Evolutionary conservation across 1,140 invertebrate genomes (phyloP).

Genomic region (Platyscapa corneri): DNA sequence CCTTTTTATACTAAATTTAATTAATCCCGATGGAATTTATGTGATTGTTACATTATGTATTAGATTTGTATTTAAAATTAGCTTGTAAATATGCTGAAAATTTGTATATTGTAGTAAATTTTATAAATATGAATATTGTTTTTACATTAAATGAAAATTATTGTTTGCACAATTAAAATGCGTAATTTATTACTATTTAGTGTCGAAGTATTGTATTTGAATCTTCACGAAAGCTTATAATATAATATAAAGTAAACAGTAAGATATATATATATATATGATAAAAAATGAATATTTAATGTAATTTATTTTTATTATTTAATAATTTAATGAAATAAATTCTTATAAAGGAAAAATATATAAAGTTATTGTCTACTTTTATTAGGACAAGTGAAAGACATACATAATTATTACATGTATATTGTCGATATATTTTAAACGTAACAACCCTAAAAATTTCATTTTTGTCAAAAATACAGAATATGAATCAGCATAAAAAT

Average conservation of each 20-base stretch:
- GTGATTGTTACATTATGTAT: not conserved
- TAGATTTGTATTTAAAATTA: not conserved
- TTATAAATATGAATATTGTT: not conserved
- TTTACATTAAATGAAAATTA: not conserved
- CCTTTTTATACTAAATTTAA: no score
- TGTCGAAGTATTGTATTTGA: not conserved
- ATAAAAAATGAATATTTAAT: not conserved
- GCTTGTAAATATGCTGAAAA: not conserved
- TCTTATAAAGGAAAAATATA: not conserved
- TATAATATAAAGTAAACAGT: no score
- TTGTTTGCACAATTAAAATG: not conserved
- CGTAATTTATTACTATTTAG: not conserved
- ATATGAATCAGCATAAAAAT: not conserved
- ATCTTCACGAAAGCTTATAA: not conserved
- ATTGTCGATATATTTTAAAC: constrained; percentile 24
- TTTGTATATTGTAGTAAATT: not conserved
- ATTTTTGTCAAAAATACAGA: not conserved
- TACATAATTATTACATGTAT: constrained; percentile 44
- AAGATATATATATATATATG: not conserved
- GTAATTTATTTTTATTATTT: not conserved
- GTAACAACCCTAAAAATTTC: not conserved
- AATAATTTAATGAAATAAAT: constrained; percentile 5
- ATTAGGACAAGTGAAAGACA: constrained; percentile 41
- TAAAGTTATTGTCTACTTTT: constrained; percentile 50
- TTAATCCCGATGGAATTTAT: no score